Evolutionary conservation across 2,113 vertebrate genomes (phyloP).

Genomic region (Pseudonaja textilis): DNA sequence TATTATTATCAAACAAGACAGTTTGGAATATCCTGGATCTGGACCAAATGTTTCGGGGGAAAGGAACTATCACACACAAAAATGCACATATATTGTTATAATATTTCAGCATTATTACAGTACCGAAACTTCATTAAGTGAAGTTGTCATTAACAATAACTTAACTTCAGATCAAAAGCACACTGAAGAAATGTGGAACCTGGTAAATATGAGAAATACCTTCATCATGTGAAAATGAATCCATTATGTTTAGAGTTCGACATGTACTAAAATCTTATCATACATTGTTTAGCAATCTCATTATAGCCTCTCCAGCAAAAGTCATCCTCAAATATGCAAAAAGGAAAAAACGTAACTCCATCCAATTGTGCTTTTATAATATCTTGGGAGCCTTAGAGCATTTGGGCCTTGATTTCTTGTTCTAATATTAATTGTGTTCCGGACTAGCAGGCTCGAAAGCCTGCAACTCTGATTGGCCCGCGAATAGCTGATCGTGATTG

Average conservation of each 20-base stretch:
- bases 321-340: neutral
- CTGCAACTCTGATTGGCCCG: too few relatives aligned
- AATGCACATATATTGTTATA: neutral
- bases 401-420: slow-evolving; percentile 63
- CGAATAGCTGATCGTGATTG: too few relatives aligned
- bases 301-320: neutral
- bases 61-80: neutral
- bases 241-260: neutral
- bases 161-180: neutral
- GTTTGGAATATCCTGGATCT: neutral
- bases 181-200: neutral
- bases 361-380: neutral
- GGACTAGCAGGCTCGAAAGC: too few relatives aligned
- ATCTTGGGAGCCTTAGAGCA: slow-evolving; percentile 30
- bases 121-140: neutral
- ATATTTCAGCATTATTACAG: neutral
- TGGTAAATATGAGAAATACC: neutral
- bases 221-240: neutral
- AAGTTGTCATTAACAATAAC: neutral
- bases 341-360: neutral
- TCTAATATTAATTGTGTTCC: slow-evolving; percentile 64
- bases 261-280: neutral
- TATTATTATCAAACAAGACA: neutral
- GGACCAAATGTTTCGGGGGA: neutral
- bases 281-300: neutral